Evolutionary conservation across 2,113 vertebrate genomes (phyloP).

Genomic region (Poeciliopsis occidentalis): DNA sequence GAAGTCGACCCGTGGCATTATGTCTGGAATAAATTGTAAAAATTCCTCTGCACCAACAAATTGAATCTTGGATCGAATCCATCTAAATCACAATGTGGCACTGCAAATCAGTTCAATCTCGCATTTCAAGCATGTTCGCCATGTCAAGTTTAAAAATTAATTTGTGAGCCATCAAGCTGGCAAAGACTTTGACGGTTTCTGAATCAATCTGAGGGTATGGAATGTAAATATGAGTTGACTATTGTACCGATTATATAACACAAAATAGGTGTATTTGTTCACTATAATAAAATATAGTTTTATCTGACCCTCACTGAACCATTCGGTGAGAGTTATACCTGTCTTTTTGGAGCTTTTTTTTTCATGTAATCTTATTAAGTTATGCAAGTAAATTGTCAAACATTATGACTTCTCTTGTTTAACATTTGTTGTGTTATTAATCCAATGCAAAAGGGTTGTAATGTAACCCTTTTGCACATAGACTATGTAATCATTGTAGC

Average conservation of each 20-base stretch:
- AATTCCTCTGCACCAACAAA: conserved; percentile 44
- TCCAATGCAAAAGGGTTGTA: too few relatives aligned
- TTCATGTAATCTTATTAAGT: too few relatives aligned
- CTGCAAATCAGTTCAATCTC: conserved; percentile 34
- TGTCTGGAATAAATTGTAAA: conserved; percentile 54
- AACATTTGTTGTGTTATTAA: too few relatives aligned
- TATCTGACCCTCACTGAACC: too few relatives aligned
- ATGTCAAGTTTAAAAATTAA: conserved; percentile 40
- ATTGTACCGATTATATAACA: not conserved
- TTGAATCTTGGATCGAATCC: conserved; percentile 42
- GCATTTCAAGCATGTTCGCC: conserved; percentile 23
- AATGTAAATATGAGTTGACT: not conserved
- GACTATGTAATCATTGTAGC: too few relatives aligned
- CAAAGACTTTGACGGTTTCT: not conserved
- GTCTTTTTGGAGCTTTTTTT: too few relatives aligned
- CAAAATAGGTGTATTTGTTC: too few relatives aligned
- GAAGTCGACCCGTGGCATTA: conserved; percentile 26
- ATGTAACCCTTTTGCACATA: too few relatives aligned
- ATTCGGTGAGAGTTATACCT: too few relatives aligned
- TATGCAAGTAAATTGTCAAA: too few relatives aligned
- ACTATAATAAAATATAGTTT: too few relatives aligned
- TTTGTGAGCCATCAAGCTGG: conserved; percentile 21
- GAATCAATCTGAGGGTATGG: not conserved
- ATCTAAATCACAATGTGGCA: conserved; percentile 17
- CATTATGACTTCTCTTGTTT: too few relatives aligned